Percentiles rank a stretch among this genome's conserved stretches.
phyloP scores from a whole-genome alignment of 2,888 invertebrate genomes.

The Diarsia brunnea region DNA sequence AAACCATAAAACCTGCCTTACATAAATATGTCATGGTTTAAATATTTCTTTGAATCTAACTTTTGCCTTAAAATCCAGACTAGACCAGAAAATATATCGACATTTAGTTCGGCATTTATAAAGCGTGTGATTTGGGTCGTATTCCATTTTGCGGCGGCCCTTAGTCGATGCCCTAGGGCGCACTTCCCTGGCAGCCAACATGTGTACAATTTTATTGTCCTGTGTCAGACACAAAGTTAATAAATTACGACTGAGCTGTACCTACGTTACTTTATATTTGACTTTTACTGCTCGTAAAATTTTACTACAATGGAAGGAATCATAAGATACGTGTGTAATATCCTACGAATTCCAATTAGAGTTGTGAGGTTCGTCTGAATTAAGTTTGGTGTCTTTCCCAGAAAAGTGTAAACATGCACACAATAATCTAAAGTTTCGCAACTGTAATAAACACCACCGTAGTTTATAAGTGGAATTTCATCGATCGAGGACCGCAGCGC shows the following conservation, averaged over 20 bases:
- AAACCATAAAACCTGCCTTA: too few species aligned
- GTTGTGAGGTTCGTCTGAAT: slow-evolving; percentile 16
- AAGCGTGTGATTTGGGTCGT: slow-evolving; percentile 52
- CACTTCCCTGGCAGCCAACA: slow-evolving; percentile 40
- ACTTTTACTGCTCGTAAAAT: slow-evolving; percentile 65
- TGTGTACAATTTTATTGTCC: slow-evolving; percentile 63
- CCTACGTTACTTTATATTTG: slow-evolving; percentile 50
- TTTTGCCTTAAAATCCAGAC: slow-evolving; percentile 1
- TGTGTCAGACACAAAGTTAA: slow-evolving; percentile 58
- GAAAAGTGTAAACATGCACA: slow-evolving; percentile 1
- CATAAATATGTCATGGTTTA: too few species aligned
- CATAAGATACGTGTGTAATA: slow-evolving; percentile 38
- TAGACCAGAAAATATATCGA: slow-evolving; percentile 23
- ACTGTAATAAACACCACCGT: slow-evolving; percentile 16
- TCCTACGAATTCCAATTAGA: slow-evolving; percentile 36
- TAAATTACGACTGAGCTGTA: slow-evolving; percentile 60
- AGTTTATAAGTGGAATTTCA: slow-evolving; percentile 14
- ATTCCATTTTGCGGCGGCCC: slow-evolving; percentile 31
- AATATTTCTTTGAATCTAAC: not conserved
- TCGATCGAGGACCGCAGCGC: not conserved
- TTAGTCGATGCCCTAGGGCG: slow-evolving; percentile 50
- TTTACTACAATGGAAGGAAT: slow-evolving; percentile 60
- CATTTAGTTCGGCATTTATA: slow-evolving; percentile 41
- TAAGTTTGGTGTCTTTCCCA: not conserved
- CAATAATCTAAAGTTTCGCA: not conserved